Evolutionary conservation across 2,113 vertebrate species (phyloP).

Genomic region (Drymodes brunneopygia): DNA sequence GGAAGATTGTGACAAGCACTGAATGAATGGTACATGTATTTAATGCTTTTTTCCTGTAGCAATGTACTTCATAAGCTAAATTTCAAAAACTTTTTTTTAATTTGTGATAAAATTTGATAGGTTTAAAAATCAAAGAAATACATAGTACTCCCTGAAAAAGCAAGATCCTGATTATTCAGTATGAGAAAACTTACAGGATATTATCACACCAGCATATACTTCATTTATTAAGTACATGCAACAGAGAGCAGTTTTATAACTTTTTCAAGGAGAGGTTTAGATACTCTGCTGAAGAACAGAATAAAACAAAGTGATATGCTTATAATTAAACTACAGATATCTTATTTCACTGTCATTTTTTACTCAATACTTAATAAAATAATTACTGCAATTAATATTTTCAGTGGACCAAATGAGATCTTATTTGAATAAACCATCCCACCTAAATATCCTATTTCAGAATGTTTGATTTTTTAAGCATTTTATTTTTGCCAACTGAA

Average conservation of each 20-base stretch:
- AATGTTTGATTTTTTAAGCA: not conserved
- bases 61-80: not conserved
- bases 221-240: not conserved
- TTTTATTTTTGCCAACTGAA: not conserved
- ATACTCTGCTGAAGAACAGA: not conserved
- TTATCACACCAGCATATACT: not conserved
- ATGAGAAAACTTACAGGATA: not conserved
- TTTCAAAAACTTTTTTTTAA: not conserved
- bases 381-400: not conserved
- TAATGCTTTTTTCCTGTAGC: not conserved
- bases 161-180: not conserved
- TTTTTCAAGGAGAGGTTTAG: not conserved
- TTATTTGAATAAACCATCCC: not conserved
- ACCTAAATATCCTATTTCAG: not conserved
- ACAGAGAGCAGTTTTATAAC: not conserved
- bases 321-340: not conserved
- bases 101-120: not conserved
- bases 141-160: not conserved
- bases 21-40: not conserved
- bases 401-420: not conserved
- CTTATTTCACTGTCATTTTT: not conserved
- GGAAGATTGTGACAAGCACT: not conserved
- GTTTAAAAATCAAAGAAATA: not conserved
- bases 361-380: not conserved
- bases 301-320: not conserved